A percentile compares a stretch with the other conserved stretches of the same genome.
Conservation (phyloP, 2,113 vertebrate species). For the Strigops habroptila region DNA sequence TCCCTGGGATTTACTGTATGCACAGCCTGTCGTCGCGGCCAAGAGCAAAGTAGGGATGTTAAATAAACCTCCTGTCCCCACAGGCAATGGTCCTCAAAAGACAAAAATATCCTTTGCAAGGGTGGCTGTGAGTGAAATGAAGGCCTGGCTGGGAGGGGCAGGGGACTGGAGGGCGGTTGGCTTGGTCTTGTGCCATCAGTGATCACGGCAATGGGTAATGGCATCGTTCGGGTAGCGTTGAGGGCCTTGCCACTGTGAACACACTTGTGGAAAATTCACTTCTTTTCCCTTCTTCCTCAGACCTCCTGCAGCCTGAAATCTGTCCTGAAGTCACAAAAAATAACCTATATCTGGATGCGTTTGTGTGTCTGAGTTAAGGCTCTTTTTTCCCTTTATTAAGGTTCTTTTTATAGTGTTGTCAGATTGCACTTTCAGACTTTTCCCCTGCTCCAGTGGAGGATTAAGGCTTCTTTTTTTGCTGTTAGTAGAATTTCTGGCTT, state of each 20-base stretch:
- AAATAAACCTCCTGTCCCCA: slow-evolving; percentile 28
- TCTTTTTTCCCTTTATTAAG: background rate
- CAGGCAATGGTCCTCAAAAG: background rate
- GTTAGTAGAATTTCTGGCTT: background rate
- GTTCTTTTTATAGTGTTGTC: background rate
- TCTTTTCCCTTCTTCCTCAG: background rate
- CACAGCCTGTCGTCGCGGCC: rapidly evolving
- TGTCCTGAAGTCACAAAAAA: background rate
- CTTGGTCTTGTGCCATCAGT: background rate
- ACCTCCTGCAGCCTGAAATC: background rate
- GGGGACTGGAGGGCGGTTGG: background rate
- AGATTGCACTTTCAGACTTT: background rate
- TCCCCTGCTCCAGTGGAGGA: rapidly evolving
- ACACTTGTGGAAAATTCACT: background rate
- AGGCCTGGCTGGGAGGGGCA: background rate
- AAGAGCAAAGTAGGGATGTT: background rate
- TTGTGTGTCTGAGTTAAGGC: background rate
- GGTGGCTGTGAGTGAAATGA: background rate
- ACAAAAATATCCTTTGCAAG: background rate
- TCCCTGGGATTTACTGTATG: background rate
- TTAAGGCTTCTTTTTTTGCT: background rate
- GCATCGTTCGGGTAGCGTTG: rapidly evolving
- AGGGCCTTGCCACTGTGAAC: background rate
- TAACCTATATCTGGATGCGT: rapidly evolving
- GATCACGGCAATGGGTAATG: rapidly evolving